Percentiles rank a stretch among this genome's conserved stretches.
phyloP scores from a whole-genome alignment of 2,113 vertebrate genomes.

The Pelvicachromis taeniatus region DNA sequence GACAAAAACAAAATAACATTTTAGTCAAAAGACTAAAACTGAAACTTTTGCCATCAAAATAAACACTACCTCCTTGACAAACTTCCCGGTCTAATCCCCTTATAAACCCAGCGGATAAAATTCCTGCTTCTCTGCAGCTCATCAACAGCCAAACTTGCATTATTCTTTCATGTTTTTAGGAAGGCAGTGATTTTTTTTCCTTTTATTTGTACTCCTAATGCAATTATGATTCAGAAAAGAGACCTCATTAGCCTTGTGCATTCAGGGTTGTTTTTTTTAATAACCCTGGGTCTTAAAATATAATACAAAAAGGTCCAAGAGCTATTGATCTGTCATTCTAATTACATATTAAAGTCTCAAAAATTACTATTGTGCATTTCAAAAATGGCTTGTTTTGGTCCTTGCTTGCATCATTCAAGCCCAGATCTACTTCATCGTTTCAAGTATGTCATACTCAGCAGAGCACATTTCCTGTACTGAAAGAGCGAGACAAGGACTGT shows the following conservation, averaged over 20 bases:
- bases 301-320: neutral
- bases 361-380: neutral
- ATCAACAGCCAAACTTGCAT: neutral
- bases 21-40: neutral
- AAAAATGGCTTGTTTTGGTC: neutral
- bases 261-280: neutral
- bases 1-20: neutral
- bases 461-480: neutral
- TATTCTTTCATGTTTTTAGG: neutral
- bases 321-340: neutral
- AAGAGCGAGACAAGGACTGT: neutral
- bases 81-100: neutral
- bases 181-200: neutral
- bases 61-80: neutral
- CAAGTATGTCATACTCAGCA: neutral
- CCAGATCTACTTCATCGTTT: neutral
- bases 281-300: neutral
- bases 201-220: neutral
- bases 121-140: neutral
- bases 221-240: neutral
- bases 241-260: neutral
- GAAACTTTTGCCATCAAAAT: neutral
- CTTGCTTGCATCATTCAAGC: neutral
- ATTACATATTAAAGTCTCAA: neutral
- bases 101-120: neutral